Evolutionary conservation across 1,140 invertebrate species (phyloP), one percentile per base, ranked within the genome.

Genomic region (Cotesia chilonis): DNA sequence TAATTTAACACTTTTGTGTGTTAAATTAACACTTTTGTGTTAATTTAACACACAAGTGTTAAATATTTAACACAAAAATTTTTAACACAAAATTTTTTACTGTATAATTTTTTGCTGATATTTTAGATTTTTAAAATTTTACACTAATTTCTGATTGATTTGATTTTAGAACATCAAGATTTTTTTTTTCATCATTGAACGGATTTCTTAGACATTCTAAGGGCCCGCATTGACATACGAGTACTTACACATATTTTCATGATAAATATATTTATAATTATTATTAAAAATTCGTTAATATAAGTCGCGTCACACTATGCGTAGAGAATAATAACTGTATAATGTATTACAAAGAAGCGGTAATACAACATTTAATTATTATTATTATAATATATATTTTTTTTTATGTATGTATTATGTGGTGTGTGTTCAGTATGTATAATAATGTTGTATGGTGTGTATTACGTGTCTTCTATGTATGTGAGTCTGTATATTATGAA

Each of bases 321-420:
- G 71, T 80, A 75, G 78, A 82, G 77, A 82, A 80, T 71, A 82
- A 71, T 75, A 71, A 76, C 79, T 72, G 77, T 75, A 74, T 78
- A 68, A 75, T 73, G 78, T 82, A 80, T 82, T 83, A 82, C 79
- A 84, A 84, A 80, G 78, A 83, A 83, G 80, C 79, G 78, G 79
- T 82, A 83, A 84, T 82, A 83, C 79, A 81, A 82, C 80, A 82
- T 79, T 83, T 78, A 81, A 80, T 81, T 82, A 82, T 81, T 70
- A 75, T 83, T 77, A 78, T 78, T 14, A 14, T 14, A 82, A 81
- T 78, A 76, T 77, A 79, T 79, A 76, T 69, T 75, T 78, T 75
- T 75, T 74, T 76, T 73, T 75, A 75, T 76, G 71, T 68, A 75
- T 65, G 14, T 14, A 14, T 14, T 14, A 14, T 71, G 57, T 72